These are phyloP conservation scores for Pandemis corylana DNA, from an alignment of 2,888 invertebrate species.

Conservation along the genomic window DNA sequence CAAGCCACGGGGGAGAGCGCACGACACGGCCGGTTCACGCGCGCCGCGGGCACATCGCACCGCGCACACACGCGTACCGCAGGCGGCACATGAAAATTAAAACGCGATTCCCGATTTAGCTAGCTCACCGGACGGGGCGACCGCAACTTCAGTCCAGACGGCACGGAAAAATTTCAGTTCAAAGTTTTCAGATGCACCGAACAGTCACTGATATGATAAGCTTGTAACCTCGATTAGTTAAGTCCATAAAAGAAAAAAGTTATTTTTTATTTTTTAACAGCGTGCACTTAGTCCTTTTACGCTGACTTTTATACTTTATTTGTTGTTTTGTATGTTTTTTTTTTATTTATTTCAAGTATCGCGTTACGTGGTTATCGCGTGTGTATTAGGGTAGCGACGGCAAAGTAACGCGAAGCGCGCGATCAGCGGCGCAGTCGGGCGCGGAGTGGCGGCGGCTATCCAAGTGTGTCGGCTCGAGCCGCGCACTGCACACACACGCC, in stretches of 20 bases:
- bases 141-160: slow-evolving; percentile 37
- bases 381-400: slow-evolving; percentile 60
- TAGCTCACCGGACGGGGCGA: slow-evolving; percentile 68
- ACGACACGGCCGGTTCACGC: slow-evolving; percentile 79
- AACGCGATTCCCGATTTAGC: slow-evolving; percentile 83
- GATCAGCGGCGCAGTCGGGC: slow-evolving; percentile 80
- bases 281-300: slow-evolving; percentile 18
- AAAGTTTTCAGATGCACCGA: slow-evolving; percentile 55
- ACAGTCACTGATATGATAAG: slow-evolving; percentile 72
- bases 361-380: slow-evolving; percentile 69
- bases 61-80: slow-evolving; percentile 80
- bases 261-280: slow-evolving; percentile 44
- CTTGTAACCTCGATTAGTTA: slow-evolving; percentile 52
- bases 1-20: slow-evolving; percentile 89
- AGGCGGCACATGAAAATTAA: slow-evolving; percentile 83
- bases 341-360: slow-evolving; percentile 43
- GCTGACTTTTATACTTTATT: slow-evolving; percentile 7
- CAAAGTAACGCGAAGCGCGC: slow-evolving; percentile 74
- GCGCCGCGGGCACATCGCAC: slow-evolving; percentile 83
- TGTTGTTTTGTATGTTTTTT: slow-evolving; percentile 13
- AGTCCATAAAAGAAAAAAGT: slow-evolving; percentile 50
- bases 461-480: slow-evolving; percentile 57
- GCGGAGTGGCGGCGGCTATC: slow-evolving; percentile 79
- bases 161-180: slow-evolving; percentile 20
- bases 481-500: slow-evolving; percentile 76